These are phyloP conservation scores for Whitmania pigra DNA, from an alignment of 1,140 invertebrate species.

Conservation along the genomic window DNA sequence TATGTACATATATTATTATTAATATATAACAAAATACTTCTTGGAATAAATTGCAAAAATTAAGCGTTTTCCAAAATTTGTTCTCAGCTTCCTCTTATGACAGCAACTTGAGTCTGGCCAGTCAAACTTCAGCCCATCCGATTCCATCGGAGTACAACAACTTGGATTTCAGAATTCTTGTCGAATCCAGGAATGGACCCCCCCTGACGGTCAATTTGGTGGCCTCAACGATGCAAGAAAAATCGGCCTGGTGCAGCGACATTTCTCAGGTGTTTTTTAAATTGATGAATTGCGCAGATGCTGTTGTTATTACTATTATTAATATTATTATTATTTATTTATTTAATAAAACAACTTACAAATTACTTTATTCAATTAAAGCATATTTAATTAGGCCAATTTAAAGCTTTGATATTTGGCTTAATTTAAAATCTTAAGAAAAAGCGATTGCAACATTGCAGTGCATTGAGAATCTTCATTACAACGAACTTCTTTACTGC, in stretches of 20 bases:
- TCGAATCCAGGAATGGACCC: slow-evolving; percentile 48
- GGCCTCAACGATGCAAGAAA: slow-evolving; percentile 70
- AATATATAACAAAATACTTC: too few relatives aligned
- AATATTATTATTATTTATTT: slow-evolving; percentile 2
- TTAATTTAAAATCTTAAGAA: neutral
- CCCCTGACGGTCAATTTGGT: slow-evolving; percentile 59
- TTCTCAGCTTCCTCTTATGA: slow-evolving; percentile 36
- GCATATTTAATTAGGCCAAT: neutral
- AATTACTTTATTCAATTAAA: too few relatives aligned
- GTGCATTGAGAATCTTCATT: slow-evolving; percentile 85
- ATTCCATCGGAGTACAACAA: slow-evolving; percentile 52
- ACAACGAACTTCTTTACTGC: slow-evolving; percentile 68
- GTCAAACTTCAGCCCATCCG: neutral
- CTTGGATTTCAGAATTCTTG: slow-evolving; percentile 73
- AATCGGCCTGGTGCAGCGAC: slow-evolving; percentile 85
- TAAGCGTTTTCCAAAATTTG: too few relatives aligned
- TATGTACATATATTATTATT: neutral
- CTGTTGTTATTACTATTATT: neutral
- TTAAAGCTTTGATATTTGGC: neutral
- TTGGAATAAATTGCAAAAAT: neutral
- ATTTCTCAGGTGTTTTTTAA: slow-evolving; percentile 31
- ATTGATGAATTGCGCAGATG: neutral
- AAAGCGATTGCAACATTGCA: slow-evolving; percentile 40
- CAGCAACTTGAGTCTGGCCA: slow-evolving; percentile 31
- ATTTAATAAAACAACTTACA: too few relatives aligned